phyloP scores from a whole-genome alignment of 1,140 invertebrate species.

The Aphelenchoides fujianensis region DNA sequence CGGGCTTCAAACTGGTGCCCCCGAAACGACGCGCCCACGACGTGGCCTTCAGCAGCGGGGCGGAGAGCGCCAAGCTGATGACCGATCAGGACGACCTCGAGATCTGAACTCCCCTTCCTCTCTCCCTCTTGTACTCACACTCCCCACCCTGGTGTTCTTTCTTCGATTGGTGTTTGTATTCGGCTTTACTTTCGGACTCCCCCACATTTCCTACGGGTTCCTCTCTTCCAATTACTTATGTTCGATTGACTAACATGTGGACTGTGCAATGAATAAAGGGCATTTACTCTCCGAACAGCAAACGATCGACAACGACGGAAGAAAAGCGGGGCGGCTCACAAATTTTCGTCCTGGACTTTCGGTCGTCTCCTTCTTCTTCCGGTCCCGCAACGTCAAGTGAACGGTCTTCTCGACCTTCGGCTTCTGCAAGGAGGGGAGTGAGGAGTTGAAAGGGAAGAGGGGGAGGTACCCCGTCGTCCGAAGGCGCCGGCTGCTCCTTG shows the following conservation, averaged over 20 bases:
- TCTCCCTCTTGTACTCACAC: not conserved
- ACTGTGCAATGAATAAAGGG: not conserved
- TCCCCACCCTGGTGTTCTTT: not conserved
- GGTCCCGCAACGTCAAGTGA: too few relatives aligned
- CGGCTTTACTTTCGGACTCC: not conserved
- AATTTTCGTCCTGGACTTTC: too few relatives aligned
- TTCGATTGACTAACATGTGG: not conserved
- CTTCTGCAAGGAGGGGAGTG: too few relatives aligned
- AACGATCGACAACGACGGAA: too few relatives aligned
- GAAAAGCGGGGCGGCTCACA: too few relatives aligned
- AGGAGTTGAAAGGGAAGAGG: too few relatives aligned
- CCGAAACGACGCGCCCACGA: not conserved
- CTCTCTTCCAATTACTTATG: too few relatives aligned
- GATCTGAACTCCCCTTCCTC: not conserved
- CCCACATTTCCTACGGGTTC: slow-evolving; percentile 1
- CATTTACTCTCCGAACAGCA: too few relatives aligned
- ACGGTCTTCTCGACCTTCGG: too few relatives aligned
- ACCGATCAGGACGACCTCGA: not conserved
- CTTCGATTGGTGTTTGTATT: not conserved
- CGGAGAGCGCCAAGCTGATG: not conserved
- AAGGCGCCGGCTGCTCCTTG: too few relatives aligned
- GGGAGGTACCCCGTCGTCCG: too few relatives aligned
- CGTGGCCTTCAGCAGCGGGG: not conserved
- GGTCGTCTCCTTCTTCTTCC: too few relatives aligned
- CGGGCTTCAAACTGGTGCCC: not conserved